These are phyloP conservation scores for Amia ocellicauda DNA, from an alignment of 2,113 vertebrate species.

Conservation along the genomic window DNA sequence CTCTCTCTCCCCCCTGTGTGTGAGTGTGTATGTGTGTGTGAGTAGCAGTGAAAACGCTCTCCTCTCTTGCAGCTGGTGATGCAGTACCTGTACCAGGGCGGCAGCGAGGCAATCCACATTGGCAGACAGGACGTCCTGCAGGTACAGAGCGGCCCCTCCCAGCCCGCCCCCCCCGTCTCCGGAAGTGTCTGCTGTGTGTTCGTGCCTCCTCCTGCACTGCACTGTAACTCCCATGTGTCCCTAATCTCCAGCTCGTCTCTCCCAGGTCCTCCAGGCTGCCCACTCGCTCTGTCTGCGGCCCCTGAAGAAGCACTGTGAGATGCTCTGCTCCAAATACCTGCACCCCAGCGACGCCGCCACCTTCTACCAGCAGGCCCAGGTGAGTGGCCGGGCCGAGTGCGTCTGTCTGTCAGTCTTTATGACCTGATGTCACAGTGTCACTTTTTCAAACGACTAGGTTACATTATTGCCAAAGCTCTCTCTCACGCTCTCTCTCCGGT, in stretches of 20 bases:
- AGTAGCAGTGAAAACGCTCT: background rate
- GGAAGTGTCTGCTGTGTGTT: too few species aligned
- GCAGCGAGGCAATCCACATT: constrained; percentile 65
- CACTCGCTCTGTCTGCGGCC: constrained; percentile 72
- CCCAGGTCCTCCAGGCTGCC: constrained; percentile 70
- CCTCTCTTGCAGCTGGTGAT: constrained; percentile 61
- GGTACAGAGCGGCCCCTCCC: too few species aligned
- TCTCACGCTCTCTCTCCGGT: background rate
- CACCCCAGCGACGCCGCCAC: constrained; percentile 66
- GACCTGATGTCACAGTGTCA: too few species aligned
- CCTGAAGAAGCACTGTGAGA: constrained; percentile 77
- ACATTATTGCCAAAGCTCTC: too few species aligned
- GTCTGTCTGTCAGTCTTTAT: too few species aligned
- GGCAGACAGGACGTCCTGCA: constrained; percentile 73
- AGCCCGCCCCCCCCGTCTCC: too few species aligned
- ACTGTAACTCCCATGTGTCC: too few species aligned
- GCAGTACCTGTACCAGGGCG: constrained; percentile 73
- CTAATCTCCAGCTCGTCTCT: background rate
- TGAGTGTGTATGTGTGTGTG: background rate
- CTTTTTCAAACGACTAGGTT: too few species aligned
- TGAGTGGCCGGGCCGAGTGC: constrained; percentile 31
- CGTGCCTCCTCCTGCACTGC: too few species aligned
- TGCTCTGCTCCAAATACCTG: constrained; percentile 76
- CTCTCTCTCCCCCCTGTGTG: too few species aligned
- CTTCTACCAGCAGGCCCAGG: constrained; percentile 73